Evolutionary conservation across 2,888 invertebrate genomes (phyloP).

Genomic region (Abrostola triplasia): DNA sequence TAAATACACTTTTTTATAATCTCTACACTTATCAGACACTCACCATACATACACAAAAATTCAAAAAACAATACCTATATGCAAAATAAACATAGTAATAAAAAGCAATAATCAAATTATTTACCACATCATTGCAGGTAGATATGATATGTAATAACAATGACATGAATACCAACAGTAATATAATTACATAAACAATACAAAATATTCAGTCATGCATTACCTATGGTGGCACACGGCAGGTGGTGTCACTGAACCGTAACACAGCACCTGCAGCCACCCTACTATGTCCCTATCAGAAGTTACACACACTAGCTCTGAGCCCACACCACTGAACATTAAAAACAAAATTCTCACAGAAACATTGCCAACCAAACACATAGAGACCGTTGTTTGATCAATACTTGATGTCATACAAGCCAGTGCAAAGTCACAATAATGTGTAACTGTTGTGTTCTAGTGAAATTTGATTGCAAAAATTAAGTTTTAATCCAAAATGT

Average conservation of each 20-base stretch:
- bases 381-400: constrained; percentile 85
- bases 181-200: constrained; percentile 61
- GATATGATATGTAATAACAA: constrained; percentile 22
- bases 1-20: background rate
- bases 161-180: constrained; percentile 33
- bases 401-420: constrained; percentile 74
- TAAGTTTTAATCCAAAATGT: constrained; percentile 72
- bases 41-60: constrained; percentile 4
- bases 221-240: constrained; percentile 67
- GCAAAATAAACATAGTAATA: constrained; percentile 3
- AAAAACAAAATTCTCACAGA: constrained; percentile 60
- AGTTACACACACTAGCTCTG: constrained; percentile 65
- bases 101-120: constrained; percentile 2
- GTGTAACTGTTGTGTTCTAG: constrained; percentile 67
- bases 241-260: constrained; percentile 80
- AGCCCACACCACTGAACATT: constrained; percentile 62
- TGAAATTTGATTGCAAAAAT: constrained; percentile 59
- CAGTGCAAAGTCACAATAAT: constrained; percentile 73
- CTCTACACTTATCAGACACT: background rate
- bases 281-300: constrained; percentile 71
- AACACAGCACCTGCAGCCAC: constrained; percentile 81
- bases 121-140: constrained; percentile 1
- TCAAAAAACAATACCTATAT: constrained; percentile 8
- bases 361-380: constrained; percentile 64
- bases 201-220: constrained; percentile 73